These are phyloP conservation scores for Colletes latitarsis DNA, from an alignment of 1,140 invertebrate species.

Conservation along the genomic window DNA sequence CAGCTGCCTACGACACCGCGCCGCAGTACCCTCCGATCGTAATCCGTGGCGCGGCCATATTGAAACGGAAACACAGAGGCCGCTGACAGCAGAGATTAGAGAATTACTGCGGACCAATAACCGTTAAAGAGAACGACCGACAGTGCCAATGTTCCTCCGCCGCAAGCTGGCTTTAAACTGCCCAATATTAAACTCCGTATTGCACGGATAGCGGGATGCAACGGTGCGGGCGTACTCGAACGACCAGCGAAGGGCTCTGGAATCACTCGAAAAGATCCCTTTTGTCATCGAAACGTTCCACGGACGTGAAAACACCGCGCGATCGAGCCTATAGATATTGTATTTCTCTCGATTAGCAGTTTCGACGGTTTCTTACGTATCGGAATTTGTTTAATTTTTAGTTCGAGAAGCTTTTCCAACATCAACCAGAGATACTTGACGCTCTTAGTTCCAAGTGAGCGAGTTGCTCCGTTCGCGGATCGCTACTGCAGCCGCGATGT, in stretches of 20 bases:
- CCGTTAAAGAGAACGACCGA: slow-evolving; percentile 79
- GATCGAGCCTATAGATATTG: background rate
- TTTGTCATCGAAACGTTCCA: background rate
- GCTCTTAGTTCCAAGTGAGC: too few relatives aligned
- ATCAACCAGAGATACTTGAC: too few relatives aligned
- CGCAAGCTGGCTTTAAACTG: slow-evolving; percentile 72
- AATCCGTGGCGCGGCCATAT: slow-evolving; percentile 73
- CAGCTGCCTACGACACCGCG: slow-evolving; percentile 66
- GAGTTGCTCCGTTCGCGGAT: background rate
- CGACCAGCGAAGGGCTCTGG: background rate
- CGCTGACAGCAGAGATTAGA: slow-evolving; percentile 79
- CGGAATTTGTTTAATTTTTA: too few relatives aligned
- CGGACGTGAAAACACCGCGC: background rate
- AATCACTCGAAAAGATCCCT: too few relatives aligned
- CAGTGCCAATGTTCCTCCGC: slow-evolving; percentile 67
- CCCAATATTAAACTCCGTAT: slow-evolving; percentile 73
- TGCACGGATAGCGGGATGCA: slow-evolving; percentile 56
- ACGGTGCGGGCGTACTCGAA: slow-evolving; percentile 35
- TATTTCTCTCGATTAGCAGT: too few relatives aligned
- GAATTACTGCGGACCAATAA: slow-evolving; percentile 78
- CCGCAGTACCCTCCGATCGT: slow-evolving; percentile 61
- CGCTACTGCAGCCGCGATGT: background rate
- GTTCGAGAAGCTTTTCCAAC: too few relatives aligned
- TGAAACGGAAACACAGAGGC: slow-evolving; percentile 76
- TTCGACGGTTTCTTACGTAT: too few relatives aligned